phyloP scores from a whole-genome alignment of 2,797 vertebrate genomes.

The Morus bassanus region DNA sequence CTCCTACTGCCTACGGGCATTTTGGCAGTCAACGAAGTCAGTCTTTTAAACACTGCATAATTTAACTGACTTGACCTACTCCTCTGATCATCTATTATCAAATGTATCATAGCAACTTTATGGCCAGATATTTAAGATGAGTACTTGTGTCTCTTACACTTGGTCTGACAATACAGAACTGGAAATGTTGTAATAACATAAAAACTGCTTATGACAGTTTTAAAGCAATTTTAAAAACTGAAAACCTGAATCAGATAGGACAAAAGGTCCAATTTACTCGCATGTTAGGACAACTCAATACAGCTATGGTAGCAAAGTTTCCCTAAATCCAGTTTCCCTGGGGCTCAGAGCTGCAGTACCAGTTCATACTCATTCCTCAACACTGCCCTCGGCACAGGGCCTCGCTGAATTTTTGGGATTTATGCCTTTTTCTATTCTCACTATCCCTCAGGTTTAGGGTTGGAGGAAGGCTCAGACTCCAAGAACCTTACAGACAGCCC shows the following conservation, averaged over 20 bases:
- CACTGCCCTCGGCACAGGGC: neutral
- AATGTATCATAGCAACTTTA: neutral
- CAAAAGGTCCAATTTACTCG: neutral
- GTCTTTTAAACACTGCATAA: conserved; percentile 23
- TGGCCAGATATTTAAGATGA: neutral
- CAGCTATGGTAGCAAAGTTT: neutral
- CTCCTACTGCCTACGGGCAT: conserved; percentile 2
- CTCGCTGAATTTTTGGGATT: neutral
- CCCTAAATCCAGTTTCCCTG: neutral
- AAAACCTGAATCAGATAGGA: neutral
- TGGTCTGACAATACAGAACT: neutral
- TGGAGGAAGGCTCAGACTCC: neutral
- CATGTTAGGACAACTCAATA: neutral
- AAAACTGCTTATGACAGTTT: neutral
- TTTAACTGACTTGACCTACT: conserved; percentile 10
- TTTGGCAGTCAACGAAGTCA: neutral
- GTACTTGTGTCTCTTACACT: neutral
- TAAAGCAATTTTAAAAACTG: neutral
- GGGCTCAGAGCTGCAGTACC: neutral
- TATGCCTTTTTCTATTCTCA: neutral
- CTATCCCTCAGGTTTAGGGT: neutral
- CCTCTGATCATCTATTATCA: neutral
- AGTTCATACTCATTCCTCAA: neutral
- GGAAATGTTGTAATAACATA: neutral
- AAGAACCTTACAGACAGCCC: neutral